Evolutionary conservation across 1,140 invertebrate genomes (phyloP).

Genomic region (Pogonomyrmex barbatus): DNA sequence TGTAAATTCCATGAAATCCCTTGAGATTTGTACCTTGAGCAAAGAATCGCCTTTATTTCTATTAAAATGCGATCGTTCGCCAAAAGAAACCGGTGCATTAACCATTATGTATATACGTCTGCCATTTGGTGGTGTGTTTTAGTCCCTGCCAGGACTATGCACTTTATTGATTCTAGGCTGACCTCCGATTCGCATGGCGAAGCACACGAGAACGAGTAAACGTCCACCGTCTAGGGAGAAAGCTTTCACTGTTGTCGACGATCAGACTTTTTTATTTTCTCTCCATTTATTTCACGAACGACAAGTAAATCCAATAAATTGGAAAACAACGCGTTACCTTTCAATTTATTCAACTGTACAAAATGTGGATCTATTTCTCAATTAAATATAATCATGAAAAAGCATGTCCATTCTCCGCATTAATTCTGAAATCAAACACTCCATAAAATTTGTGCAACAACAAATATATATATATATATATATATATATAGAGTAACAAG

Average conservation of each 20-base stretch:
- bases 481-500: not conserved
- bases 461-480: not conserved
- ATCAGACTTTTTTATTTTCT: not conserved
- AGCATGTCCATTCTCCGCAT: not conserved
- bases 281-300: slow-evolving; percentile 23
- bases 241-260: slow-evolving; percentile 21
- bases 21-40: not conserved
- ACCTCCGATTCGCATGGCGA: slow-evolving; percentile 72
- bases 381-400: slow-evolving; percentile 44
- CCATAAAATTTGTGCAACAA: not conserved
- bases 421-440: not conserved
- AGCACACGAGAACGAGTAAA: slow-evolving; percentile 52
- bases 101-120: slow-evolving; percentile 22
- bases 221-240: slow-evolving; percentile 12
- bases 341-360: slow-evolving; percentile 37
- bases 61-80: slow-evolving; percentile 16
- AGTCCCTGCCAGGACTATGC: slow-evolving; percentile 70
- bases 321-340: slow-evolving; percentile 11
- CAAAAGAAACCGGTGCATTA: slow-evolving; percentile 39
- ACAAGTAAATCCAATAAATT: slow-evolving; percentile 50
- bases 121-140: slow-evolving; percentile 58
- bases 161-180: slow-evolving; percentile 77
- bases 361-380: not conserved
- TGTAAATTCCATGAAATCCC: slow-evolving; percentile 10
- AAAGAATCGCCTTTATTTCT: slow-evolving; percentile 19